phyloP scores from a whole-genome alignment of 2,888 invertebrate species.

The Allacma fusca region DNA sequence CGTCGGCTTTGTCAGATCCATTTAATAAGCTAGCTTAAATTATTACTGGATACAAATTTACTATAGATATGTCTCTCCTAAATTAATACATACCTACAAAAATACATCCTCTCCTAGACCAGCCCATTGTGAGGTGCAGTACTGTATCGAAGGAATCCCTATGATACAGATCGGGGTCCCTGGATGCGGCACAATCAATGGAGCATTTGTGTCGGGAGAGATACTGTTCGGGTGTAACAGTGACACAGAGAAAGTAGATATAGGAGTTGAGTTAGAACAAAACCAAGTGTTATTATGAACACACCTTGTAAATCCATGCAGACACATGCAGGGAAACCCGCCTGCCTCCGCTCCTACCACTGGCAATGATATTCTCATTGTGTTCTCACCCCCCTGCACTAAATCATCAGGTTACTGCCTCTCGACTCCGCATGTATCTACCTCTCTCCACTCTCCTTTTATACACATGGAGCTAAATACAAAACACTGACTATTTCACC shows the following conservation, averaged over 20 bases:
- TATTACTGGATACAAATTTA: too few species aligned
- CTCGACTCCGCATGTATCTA: not conserved
- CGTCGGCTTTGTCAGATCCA: conserved; percentile 13
- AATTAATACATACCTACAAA: too few species aligned
- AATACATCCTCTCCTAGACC: too few species aligned
- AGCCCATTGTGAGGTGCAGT: too few species aligned
- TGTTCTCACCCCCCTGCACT: not conserved
- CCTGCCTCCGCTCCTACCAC: conserved; percentile 1
- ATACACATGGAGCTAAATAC: not conserved
- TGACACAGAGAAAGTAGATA: too few species aligned
- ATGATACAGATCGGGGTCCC: too few species aligned
- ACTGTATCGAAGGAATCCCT: too few species aligned
- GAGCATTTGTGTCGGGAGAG: too few species aligned
- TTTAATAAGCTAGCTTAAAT: conserved; percentile 33
- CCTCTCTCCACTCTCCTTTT: not conserved
- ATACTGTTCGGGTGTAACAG: too few species aligned
- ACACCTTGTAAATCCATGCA: conserved; percentile 8
- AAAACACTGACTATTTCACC: not conserved
- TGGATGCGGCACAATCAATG: too few species aligned
- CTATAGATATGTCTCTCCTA: not conserved
- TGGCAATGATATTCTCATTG: conserved; percentile 22
- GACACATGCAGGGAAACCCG: not conserved
- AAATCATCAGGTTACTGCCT: conserved; percentile 28
- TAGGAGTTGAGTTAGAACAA: too few species aligned
- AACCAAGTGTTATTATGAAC: not conserved